phyloP scores from a whole-genome alignment of 2,113 vertebrate genomes.

The Phrynosoma platyrhinos region DNA sequence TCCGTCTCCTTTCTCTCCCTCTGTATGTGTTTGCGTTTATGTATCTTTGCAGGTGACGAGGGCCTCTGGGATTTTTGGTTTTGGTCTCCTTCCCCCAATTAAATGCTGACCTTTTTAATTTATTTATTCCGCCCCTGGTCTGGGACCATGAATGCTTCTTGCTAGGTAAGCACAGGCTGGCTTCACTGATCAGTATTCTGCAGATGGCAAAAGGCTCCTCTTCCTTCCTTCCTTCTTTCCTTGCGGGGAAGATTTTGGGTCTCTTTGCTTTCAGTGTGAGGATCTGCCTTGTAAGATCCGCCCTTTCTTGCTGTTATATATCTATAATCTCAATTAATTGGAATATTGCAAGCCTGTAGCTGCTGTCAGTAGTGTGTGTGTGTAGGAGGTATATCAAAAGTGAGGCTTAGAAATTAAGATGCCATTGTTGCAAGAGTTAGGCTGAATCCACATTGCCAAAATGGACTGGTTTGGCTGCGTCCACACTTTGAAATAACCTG shows the following conservation, averaged over 20 bases:
- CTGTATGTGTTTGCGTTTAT: not conserved
- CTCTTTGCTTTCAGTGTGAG: not conserved
- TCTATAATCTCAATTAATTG: not conserved
- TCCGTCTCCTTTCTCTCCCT: no score
- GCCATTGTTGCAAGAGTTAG: not conserved
- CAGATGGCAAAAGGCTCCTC: constrained; percentile 47
- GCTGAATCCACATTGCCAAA: no score
- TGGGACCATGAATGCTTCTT: constrained; percentile 52
- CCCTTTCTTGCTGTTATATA: not conserved
- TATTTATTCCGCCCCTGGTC: constrained; percentile 6
- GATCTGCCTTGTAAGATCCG: no score
- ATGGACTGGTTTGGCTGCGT: no score
- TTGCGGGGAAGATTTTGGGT: no score
- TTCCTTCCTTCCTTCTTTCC: not conserved
- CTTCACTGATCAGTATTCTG: constrained; percentile 31
- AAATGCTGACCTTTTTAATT: not conserved
- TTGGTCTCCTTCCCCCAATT: no score
- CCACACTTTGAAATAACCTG: no score
- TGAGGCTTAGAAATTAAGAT: no score
- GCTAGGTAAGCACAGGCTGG: constrained; percentile 29
- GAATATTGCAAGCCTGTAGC: not conserved
- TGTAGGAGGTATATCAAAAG: not conserved
- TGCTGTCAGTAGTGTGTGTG: not conserved
- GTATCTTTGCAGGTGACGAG: not conserved
- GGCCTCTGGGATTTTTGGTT: not conserved